Evolutionary conservation across 2,113 vertebrate species (phyloP).

Genomic region (Ameiurus melas): DNA sequence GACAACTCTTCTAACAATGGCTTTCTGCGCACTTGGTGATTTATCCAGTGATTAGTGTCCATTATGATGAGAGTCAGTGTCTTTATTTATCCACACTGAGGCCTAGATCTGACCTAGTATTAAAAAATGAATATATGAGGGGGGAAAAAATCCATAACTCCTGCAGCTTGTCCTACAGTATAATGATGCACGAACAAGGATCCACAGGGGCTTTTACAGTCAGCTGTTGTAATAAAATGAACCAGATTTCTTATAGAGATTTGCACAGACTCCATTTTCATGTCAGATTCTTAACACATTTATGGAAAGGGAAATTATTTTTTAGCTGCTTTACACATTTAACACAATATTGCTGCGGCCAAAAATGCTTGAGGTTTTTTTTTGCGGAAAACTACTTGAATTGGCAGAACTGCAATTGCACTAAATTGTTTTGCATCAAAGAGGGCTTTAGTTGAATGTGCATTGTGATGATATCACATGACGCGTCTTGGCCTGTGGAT

Average conservation of each 20-base stretch:
- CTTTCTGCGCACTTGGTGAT: constrained; percentile 16
- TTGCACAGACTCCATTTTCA: not conserved
- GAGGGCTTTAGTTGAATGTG: too few relatives aligned
- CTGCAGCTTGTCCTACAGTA: not conserved
- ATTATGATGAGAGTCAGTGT: constrained; percentile 19
- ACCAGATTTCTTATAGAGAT: not conserved
- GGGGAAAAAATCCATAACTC: not conserved
- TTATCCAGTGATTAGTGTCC: constrained; percentile 22
- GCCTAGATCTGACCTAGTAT: constrained; percentile 11
- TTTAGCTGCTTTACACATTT: not conserved
- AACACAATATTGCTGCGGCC: not conserved
- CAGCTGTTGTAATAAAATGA: not conserved
- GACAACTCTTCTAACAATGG: constrained; percentile 7
- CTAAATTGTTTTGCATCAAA: too few relatives aligned
- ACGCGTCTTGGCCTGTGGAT: too few relatives aligned
- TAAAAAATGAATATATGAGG: not conserved
- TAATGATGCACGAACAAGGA: not conserved
- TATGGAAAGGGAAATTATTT: not conserved
- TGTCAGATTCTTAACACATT: not conserved
- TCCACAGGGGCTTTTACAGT: not conserved
- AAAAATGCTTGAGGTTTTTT: too few relatives aligned
- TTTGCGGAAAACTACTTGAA: too few relatives aligned
- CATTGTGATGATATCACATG: too few relatives aligned
- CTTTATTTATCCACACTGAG: not conserved
- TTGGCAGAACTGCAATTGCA: too few relatives aligned